Evolutionary conservation across 2,113 vertebrate genomes (phyloP), one percentile per base, ranked within the genome.

Genomic region (Halcyon malimbica): DNA sequence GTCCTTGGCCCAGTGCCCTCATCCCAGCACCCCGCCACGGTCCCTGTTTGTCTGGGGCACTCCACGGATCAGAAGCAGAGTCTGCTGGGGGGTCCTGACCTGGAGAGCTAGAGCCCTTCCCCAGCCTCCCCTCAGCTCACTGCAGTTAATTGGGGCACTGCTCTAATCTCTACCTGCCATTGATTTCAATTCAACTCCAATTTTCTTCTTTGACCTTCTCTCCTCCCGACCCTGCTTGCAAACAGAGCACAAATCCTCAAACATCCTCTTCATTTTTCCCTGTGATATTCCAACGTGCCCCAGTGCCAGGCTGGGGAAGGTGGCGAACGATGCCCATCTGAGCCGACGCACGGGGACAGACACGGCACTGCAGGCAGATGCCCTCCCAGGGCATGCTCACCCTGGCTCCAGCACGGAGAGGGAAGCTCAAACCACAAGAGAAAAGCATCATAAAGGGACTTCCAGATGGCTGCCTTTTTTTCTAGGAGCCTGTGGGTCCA

Each of bases 201-300:
- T 97, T 95, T 96, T 93, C 83, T 92, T 89, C 62, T 96, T 91
- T 97, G 96, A 93, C 94, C 93, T 89, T 93, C 85, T 96, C 79
- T 96, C 79, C 93, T 92, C 87, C 81, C 91, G 74, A 94, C 46
- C 83, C 84, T 7, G 41, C 86, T 89, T 0, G 2, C 87, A 95
- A 96, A 94, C 44, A 84, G 74, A 92, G 77, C 93, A 92, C 73
- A 96, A 96, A 94, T 82, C 80, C 75, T 92, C 84, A 79, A 68
- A 78, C 33, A 70, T 31, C 35, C 64, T 50, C 64, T 81, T 81
- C 6, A 4, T 64, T 94, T 75, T 87, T 3, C 87, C 69, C 35
- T 44, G 42, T 4, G 16, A 56, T 90, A 87, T 59, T 84, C 68
- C 73, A 65, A 33, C 10, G 3, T 16, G n/a, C 31, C 37, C 83